Conservation (phyloP, 2,113 vertebrate genomes). For the Mormoops blainvillei region DNA sequence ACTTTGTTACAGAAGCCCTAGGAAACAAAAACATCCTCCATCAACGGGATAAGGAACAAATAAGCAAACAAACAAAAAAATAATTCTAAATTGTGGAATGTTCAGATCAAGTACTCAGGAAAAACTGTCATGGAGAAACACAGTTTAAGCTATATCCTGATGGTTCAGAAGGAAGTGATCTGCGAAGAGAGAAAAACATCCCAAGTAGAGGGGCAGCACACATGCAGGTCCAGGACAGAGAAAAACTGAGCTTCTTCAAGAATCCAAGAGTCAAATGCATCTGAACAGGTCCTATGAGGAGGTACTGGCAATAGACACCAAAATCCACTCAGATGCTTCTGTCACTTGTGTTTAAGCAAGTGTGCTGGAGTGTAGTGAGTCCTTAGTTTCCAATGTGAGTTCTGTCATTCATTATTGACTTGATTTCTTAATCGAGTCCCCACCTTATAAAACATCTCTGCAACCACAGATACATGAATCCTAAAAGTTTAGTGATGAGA, state of each 20-base stretch:
- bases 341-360: not conserved
- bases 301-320: not conserved
- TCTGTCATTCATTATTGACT: not conserved
- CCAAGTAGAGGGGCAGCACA: not conserved
- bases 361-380: not conserved
- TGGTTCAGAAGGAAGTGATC: not conserved
- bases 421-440: not conserved
- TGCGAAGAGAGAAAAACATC: not conserved
- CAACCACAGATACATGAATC: not conserved
- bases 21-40: not conserved
- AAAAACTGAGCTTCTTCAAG: not conserved
- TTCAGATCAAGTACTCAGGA: not conserved
- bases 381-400: not conserved
- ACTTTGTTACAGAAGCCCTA: not conserved
- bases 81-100: not conserved
- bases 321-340: not conserved
- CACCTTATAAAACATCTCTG: not conserved
- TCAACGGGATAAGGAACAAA: not conserved
- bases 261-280: not conserved
- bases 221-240: not conserved
- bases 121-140: not conserved
- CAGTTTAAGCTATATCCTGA: not conserved
- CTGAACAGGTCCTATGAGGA: not conserved
- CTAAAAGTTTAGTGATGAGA: not conserved
- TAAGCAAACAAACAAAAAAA: not conserved